phyloP scores from a whole-genome alignment of 2,113 vertebrate genomes.

The Varanus komodoensis region DNA sequence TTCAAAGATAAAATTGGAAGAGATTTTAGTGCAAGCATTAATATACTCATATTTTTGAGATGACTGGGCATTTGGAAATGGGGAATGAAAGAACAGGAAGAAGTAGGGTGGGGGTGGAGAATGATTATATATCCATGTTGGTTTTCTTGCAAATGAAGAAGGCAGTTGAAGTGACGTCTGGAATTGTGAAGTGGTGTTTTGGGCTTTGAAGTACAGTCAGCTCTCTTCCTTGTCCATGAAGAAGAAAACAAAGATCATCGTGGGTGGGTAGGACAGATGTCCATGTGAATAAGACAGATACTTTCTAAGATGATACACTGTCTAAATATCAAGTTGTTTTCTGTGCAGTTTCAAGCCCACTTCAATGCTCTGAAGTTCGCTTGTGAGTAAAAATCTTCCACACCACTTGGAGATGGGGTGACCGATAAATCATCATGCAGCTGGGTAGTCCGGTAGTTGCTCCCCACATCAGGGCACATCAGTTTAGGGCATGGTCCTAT shows the following conservation, averaged over 20 bases:
- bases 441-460: conserved; percentile 8
- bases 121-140: background rate
- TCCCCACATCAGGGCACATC: background rate
- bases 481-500: conserved; percentile 32
- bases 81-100: background rate
- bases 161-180: conserved; percentile 42
- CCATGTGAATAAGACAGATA: conserved; percentile 44
- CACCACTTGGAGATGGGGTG: conserved; percentile 22
- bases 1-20: background rate
- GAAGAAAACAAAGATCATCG: conserved; percentile 53
- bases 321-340: conserved; percentile 58
- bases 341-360: conserved; percentile 43
- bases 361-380: background rate
- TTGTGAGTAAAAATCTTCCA: conserved; percentile 42
- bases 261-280: conserved; percentile 43
- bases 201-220: conserved; percentile 34
- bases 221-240: conserved; percentile 36
- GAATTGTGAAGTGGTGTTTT: conserved; percentile 34
- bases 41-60: background rate
- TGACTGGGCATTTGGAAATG: background rate
- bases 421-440: conserved; percentile 14
- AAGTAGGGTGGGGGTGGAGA: background rate
- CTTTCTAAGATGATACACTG: conserved; percentile 53
- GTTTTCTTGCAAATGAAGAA: conserved; percentile 19
- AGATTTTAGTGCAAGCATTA: background rate